Percentiles rank a stretch among this genome's conserved stretches.
Conservation (phyloP, 2,797 vertebrate genomes). For the Dallia pectoralis region DNA sequence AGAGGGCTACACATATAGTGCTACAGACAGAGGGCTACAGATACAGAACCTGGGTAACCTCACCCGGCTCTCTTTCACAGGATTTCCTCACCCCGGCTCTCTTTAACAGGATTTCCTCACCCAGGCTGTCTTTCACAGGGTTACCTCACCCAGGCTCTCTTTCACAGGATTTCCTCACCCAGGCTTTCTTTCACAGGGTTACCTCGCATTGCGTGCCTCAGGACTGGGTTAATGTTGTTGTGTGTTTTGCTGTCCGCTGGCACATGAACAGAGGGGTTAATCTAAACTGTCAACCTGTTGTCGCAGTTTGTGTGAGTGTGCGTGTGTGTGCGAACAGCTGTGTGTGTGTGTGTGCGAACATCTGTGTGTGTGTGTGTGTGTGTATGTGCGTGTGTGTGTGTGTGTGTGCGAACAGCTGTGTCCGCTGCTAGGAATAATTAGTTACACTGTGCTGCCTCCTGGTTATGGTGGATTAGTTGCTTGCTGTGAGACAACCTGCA, state of each 20-base stretch:
- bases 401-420: slow-evolving; percentile 3
- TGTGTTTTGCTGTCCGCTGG: slow-evolving; percentile 28
- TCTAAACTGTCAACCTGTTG: not conserved
- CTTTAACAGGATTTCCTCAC: too few species aligned
- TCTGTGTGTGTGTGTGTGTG: not conserved
- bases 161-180: slow-evolving; percentile 46
- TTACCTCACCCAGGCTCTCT: slow-evolving; percentile 46
- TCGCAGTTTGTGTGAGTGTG: not conserved
- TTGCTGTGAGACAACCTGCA: not conserved
- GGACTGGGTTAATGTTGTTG: slow-evolving; percentile 35
- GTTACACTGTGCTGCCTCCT: not conserved
- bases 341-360: not conserved
- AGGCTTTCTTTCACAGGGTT: slow-evolving; percentile 34
- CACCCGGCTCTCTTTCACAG: too few species aligned
- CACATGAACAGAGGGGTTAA: slow-evolving; percentile 15
- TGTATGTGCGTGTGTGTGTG: not conserved
- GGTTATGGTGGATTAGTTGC: not conserved
- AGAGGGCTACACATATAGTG: slow-evolving; percentile 18
- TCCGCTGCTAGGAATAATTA: not conserved
- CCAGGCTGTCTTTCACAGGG: slow-evolving; percentile 60
- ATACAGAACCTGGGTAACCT: too few species aligned
- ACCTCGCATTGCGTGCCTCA: slow-evolving; percentile 41
- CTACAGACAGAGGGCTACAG: slow-evolving; percentile 53
- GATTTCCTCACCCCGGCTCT: too few species aligned
- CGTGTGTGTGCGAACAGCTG: not conserved